Evolutionary conservation across 2,797 vertebrate species (phyloP), one percentile per base, ranked within the genome.

Genomic region (Setipinna tenuifilis): DNA sequence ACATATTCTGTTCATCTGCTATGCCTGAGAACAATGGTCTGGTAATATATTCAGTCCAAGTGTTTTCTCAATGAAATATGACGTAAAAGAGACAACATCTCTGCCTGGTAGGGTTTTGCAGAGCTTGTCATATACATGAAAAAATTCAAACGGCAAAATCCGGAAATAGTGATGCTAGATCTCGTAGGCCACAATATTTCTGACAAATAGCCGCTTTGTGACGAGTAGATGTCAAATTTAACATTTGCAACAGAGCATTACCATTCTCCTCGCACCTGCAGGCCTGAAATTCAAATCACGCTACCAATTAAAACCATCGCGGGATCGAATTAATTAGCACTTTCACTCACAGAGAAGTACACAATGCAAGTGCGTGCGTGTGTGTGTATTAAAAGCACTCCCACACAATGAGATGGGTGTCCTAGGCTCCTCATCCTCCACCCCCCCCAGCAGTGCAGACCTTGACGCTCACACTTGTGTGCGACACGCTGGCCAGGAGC

Each of bases 341-440:
- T 75, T 41, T 75, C 31, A 19, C 68, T 75, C 68, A 17, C 28
- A 16, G 16, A 35, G 62, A 10, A 31, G 65, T 71, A 71, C 25
- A 71, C 28, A 35, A 75, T 75, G 31, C 28, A 17, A 10, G 46
- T 3, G 46, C 10, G 46, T 48, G 2, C 9, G 9, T 54, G 50
- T 7, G 50, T 68, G 68, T 41, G 68, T 75, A 75, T 75, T 17
- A 41, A 75, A 75, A 75, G 68, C 68, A 75, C 28, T 41, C 16
- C 3, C 16, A 71, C 31, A 41, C 68, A 75, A 75, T 75, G 28
- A 75, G 16, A 17, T 35, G 12, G 28, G 28, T 75, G 68, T 75
- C 68, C 31, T 75, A 19, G 28, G 12, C 28, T 28, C 11, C 28
- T 71, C 2, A n/a, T n/a, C 14, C 65, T 31, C 28, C 28, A 3